Conservation (phyloP, 1,140 invertebrate genomes). For the Drosophila neocordata region DNA sequence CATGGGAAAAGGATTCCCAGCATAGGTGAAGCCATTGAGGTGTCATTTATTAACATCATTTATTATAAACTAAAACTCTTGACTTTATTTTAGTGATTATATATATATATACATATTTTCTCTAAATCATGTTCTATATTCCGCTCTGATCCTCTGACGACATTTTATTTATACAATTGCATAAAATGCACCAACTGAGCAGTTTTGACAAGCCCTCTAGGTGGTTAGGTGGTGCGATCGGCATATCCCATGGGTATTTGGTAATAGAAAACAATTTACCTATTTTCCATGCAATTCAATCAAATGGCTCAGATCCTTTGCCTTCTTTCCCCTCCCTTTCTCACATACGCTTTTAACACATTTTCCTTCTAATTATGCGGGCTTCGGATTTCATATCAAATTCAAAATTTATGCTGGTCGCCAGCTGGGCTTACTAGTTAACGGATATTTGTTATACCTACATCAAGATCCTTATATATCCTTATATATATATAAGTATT, state of each 20-base stretch:
- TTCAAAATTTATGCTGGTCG: constrained; percentile 71
- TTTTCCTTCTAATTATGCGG: constrained; percentile 70
- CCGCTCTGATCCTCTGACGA: not conserved
- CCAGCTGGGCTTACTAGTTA: constrained; percentile 61
- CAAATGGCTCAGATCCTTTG: constrained; percentile 31
- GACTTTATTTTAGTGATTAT: not conserved
- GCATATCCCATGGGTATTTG: constrained; percentile 18
- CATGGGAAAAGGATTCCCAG: constrained; percentile 57
- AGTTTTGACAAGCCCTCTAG: constrained; percentile 40
- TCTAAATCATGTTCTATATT: not conserved
- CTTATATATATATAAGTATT: not conserved
- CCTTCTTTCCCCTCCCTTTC: constrained; percentile 11
- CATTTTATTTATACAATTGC: too few relatives aligned
- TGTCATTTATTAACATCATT: constrained; percentile 35
- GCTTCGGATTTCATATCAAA: constrained; percentile 56
- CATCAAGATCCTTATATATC: constrained; percentile 22
- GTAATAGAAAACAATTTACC: constrained; percentile 38
- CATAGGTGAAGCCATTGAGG: constrained; percentile 8
- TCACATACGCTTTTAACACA: constrained; percentile 29
- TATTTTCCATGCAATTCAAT: constrained; percentile 53
- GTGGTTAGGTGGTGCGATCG: constrained; percentile 41
- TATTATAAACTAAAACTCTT: constrained; percentile 9
- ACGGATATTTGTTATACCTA: constrained; percentile 38
- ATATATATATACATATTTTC: not conserved
- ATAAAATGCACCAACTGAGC: constrained; percentile 34